phyloP scores from a whole-genome alignment of 37 sponge, comb jelly and placozoan species.

The Spongilla lacustris region DNA sequence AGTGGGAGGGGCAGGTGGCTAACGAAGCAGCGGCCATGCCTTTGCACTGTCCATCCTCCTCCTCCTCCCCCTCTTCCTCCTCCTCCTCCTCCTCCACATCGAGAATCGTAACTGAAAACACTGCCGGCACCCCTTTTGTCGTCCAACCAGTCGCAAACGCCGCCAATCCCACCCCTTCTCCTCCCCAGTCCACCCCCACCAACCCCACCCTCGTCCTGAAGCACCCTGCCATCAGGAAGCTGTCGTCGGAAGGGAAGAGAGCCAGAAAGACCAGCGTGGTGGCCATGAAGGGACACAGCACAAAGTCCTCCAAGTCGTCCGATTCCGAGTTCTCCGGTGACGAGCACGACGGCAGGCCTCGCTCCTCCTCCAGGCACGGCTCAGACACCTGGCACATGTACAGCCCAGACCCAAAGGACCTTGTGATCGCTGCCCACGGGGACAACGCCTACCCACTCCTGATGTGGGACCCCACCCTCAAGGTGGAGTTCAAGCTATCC shows the following conservation, averaged over 20 bases:
- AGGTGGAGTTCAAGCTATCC: conserved; percentile 29
- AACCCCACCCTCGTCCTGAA: neutral
- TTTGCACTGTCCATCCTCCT: neutral
- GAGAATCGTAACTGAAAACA: too few species aligned
- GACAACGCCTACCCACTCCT: conserved; percentile 50
- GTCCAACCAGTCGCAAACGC: neutral
- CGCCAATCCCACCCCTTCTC: neutral
- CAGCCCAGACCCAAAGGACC: conserved; percentile 25
- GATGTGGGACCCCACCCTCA: conserved; percentile 61
- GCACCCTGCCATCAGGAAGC: neutral
- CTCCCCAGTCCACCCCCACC: neutral
- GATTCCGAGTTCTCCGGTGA: conserved; percentile 4
- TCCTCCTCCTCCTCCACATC: too few species aligned
- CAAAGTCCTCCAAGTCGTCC: neutral
- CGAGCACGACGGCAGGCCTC: neutral
- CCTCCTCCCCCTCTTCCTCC: too few species aligned
- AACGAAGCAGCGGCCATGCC: too few species aligned
- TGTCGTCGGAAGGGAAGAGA: neutral
- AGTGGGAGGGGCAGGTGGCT: too few species aligned
- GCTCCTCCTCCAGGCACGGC: neutral
- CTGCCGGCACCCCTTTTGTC: neutral
- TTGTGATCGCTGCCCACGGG: conserved; percentile 42
- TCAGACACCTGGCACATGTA: conserved; percentile 20
- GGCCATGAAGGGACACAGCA: neutral
- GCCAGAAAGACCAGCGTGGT: neutral